Percentiles rank a stretch among this genome's conserved stretches.
Evolutionary conservation across 1,140 invertebrate genomes (phyloP).

Genomic region (Megathymus violae): DNA sequence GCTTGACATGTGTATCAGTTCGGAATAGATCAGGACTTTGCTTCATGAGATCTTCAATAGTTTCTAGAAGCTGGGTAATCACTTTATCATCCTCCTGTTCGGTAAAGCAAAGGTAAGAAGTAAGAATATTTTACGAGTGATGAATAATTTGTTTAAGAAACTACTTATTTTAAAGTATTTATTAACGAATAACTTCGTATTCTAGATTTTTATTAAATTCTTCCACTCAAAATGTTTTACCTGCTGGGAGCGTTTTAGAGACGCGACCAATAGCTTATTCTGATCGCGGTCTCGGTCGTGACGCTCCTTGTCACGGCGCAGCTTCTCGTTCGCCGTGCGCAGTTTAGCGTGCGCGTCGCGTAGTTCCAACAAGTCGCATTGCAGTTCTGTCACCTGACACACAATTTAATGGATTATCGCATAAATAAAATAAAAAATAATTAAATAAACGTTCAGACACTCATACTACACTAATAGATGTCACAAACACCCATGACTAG

Average conservation of each 20-base stretch:
- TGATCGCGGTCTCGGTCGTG: conserved; percentile 92
- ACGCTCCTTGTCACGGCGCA: conserved; percentile 93
- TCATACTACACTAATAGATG: too few relatives aligned
- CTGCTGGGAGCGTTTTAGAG: conserved; percentile 79
- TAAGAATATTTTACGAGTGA: conserved; percentile 15
- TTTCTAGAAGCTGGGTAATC: conserved; percentile 88
- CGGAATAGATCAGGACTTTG: conserved; percentile 87
- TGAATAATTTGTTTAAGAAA: too few relatives aligned
- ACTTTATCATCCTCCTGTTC: conserved; percentile 86
- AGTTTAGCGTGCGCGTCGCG: conserved; percentile 96
- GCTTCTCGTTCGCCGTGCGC: conserved; percentile 95
- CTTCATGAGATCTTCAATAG: conserved; percentile 90
- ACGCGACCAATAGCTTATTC: conserved; percentile 84
- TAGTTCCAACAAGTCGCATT: conserved; percentile 94
- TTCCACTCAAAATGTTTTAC: too few relatives aligned
- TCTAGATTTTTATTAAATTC: too few relatives aligned
- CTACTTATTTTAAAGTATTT: too few relatives aligned
- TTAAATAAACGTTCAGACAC: too few relatives aligned
- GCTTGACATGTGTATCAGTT: conserved; percentile 59
- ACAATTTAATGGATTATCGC: too few relatives aligned
- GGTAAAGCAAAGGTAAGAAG: conserved; percentile 22
- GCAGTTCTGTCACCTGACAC: conserved; percentile 86
- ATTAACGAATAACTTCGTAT: too few relatives aligned
- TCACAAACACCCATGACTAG: too few relatives aligned
- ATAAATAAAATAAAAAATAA: too few relatives aligned